Evolutionary conservation across 1,140 invertebrate genomes (phyloP).

Genomic region (Drosophila ananassae): DNA sequence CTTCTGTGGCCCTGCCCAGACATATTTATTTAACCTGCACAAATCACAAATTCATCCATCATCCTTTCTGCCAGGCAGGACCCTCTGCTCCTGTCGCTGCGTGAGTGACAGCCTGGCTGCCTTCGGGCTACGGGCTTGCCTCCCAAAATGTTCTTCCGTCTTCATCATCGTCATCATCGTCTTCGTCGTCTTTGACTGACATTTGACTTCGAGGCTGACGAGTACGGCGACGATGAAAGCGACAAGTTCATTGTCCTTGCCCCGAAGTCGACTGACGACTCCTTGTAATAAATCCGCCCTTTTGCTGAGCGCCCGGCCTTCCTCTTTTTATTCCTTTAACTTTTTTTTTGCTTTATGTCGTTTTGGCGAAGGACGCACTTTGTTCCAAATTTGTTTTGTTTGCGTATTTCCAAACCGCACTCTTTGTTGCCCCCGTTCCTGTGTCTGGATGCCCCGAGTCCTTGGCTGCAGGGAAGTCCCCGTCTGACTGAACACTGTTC

Average conservation of each 20-base stretch:
- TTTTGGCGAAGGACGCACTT: conserved; percentile 71
- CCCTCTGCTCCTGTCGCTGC: conserved; percentile 32
- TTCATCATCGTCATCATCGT: conserved; percentile 41
- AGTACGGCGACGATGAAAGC: conserved; percentile 71
- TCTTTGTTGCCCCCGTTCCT: conserved; percentile 18
- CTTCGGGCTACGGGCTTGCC: conserved; percentile 12
- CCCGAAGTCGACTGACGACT: conserved; percentile 45
- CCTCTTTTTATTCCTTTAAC: conserved; percentile 4
- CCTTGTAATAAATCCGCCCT: conserved; percentile 73
- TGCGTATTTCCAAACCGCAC: conserved; percentile 64
- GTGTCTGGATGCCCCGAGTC: conserved; percentile 32
- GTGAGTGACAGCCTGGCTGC: conserved; percentile 63
- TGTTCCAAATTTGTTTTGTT: conserved; percentile 82
- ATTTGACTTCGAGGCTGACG: conserved; percentile 78
- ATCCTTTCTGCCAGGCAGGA: conserved; percentile 63
- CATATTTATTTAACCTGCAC: conserved; percentile 80
- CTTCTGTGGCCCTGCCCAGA: conserved; percentile 27
- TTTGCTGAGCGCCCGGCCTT: conserved; percentile 25
- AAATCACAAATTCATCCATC: conserved; percentile 82
- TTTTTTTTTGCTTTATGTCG: conserved; percentile 19
- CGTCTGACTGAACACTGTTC: background rate
- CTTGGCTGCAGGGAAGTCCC: background rate
- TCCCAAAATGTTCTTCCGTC: conserved; percentile 50
- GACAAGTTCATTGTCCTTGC: conserved; percentile 82
- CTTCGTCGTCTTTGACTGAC: conserved; percentile 73